Conservation (phyloP, 2,113 vertebrate genomes). For the Atherinomorus stipes region DNA sequence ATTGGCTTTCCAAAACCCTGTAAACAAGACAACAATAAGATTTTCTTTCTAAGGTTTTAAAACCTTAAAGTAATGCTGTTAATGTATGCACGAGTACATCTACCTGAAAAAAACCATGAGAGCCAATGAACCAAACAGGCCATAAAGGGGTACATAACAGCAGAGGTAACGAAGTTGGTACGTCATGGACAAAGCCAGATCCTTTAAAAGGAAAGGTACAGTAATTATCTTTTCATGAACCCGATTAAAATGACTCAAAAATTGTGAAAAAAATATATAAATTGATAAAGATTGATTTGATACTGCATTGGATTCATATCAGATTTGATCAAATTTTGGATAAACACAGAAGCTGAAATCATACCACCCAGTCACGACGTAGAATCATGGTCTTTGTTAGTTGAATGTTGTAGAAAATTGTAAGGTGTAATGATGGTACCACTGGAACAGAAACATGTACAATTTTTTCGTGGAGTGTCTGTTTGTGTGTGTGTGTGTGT, state of each 20-base stretch:
- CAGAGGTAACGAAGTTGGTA: constrained; percentile 90
- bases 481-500: too few relatives aligned
- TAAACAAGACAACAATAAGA: not conserved
- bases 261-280: too few relatives aligned
- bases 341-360: constrained; percentile 31
- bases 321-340: not conserved
- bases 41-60: not conserved
- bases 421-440: constrained; percentile 91
- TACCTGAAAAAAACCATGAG: constrained; percentile 93
- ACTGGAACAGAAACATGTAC: constrained; percentile 77
- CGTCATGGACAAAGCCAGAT: constrained; percentile 90
- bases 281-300: too few relatives aligned
- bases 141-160: constrained; percentile 88
- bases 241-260: too few relatives aligned
- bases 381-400: constrained; percentile 88
- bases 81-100: not conserved
- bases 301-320: too few relatives aligned
- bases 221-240: too few relatives aligned
- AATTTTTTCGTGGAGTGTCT: not conserved
- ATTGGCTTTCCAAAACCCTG: constrained; percentile 96
- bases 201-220: constrained; percentile 76
- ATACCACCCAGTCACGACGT: constrained; percentile 91
- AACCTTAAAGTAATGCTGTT: not conserved
- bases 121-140: constrained; percentile 85
- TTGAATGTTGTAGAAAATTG: constrained; percentile 91